phyloP scores from a whole-genome alignment of 2,113 vertebrate genomes.

The Callorhinus ursinus region DNA sequence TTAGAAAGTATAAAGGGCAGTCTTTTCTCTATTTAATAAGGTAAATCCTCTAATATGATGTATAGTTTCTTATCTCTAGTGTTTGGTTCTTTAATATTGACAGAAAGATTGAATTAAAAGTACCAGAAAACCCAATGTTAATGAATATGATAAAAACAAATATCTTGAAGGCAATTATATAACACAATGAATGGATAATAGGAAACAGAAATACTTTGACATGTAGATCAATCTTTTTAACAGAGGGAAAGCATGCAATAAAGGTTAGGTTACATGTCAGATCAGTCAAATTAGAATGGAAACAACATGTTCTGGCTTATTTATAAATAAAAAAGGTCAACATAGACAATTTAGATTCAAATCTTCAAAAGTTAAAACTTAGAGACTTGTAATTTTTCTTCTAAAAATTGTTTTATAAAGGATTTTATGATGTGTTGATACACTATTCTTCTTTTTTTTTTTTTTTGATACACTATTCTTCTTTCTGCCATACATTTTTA shows the following conservation, averaged over 20 bases:
- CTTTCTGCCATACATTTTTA: conserved; percentile 7
- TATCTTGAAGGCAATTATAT: neutral
- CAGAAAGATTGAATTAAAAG: neutral
- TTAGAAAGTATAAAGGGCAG: neutral
- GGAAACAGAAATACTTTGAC: neutral
- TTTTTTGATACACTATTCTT: neutral
- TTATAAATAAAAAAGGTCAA: conserved; percentile 50
- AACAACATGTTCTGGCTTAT: neutral
- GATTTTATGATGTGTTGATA: conserved; percentile 10
- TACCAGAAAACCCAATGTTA: neutral
- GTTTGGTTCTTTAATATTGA: neutral
- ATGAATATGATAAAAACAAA: neutral
- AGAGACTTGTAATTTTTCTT: neutral
- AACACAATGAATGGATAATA: neutral
- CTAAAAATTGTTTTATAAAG: neutral
- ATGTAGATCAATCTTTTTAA: neutral
- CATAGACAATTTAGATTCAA: neutral
- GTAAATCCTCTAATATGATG: neutral
- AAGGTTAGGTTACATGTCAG: neutral
- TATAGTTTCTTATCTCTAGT: neutral
- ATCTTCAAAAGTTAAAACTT: conserved; percentile 12
- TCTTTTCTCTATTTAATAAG: neutral
- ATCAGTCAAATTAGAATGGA: neutral
- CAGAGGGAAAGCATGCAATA: neutral
- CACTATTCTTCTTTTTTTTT: neutral